phyloP scores from a whole-genome alignment of 2,888 invertebrate species.

The Steromphala cineraria region DNA sequence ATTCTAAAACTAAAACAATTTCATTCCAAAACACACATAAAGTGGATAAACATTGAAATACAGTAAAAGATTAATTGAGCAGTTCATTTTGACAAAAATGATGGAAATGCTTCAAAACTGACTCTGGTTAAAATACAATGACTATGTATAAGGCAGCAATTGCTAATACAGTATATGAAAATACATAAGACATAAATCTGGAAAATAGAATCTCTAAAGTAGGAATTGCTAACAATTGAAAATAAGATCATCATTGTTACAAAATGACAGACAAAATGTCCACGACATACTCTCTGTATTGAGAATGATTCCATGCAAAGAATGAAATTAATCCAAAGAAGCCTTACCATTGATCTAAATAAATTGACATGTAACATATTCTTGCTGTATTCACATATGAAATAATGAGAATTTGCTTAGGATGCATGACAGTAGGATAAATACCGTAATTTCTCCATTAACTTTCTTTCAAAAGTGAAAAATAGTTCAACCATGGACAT shows the following conservation, averaged over 20 bases:
- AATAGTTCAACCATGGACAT: too few species aligned
- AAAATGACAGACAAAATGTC: not conserved
- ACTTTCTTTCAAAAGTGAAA: too few species aligned
- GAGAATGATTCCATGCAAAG: not conserved
- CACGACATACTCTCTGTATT: not conserved
- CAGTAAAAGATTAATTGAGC: not conserved
- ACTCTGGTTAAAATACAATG: not conserved
- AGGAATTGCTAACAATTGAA: not conserved
- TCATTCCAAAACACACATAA: too few species aligned
- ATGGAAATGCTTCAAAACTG: not conserved
- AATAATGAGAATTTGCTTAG: too few species aligned
- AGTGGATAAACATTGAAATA: too few species aligned
- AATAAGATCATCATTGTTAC: not conserved
- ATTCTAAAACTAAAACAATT: too few species aligned
- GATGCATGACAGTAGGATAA: too few species aligned
- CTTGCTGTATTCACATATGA: too few species aligned
- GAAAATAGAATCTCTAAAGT: not conserved
- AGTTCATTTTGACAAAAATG: not conserved
- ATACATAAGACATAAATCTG: constrained; percentile 10
- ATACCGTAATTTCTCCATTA: too few species aligned
- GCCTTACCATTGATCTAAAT: not conserved
- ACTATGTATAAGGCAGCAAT: constrained; percentile 3
- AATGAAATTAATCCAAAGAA: not conserved
- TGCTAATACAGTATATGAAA: not conserved
- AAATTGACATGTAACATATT: not conserved